Conservation (phyloP, 2,113 vertebrate genomes). For the Epinephelus lanceolatus region DNA sequence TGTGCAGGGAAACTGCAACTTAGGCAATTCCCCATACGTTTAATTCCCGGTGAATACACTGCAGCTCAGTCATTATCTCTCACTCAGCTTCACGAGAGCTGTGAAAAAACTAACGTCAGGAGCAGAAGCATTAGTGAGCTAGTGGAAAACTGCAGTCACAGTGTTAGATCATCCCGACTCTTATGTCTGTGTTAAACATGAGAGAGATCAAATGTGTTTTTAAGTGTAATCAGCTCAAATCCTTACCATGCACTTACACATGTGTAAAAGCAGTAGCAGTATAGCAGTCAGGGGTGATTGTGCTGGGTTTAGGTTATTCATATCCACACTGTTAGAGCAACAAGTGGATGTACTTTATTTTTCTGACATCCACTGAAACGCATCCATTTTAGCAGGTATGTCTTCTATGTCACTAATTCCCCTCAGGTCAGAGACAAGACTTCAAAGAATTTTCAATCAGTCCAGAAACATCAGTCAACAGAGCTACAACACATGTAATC, state of each 20-base stretch:
- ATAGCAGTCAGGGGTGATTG: neutral
- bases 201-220: conserved; percentile 28
- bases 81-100: conserved; percentile 22
- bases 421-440: too few relatives aligned
- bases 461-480: neutral
- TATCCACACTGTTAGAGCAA: neutral
- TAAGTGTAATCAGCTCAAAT: conserved; percentile 19
- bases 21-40: neutral
- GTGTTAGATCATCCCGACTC: conserved; percentile 47
- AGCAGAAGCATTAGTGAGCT: conserved; percentile 43
- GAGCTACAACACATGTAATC: too few relatives aligned
- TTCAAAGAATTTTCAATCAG: neutral
- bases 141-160: conserved; percentile 69
- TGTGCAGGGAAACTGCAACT: conserved; percentile 22
- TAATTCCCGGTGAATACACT: conserved; percentile 10
- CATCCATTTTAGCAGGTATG: neutral
- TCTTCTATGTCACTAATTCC: neutral
- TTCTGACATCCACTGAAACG: neutral
- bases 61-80: conserved; percentile 29
- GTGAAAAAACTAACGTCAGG: conserved; percentile 26
- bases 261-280: neutral
- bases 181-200: conserved; percentile 20
- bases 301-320: too few relatives aligned
- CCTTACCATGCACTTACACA: neutral
- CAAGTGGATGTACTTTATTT: neutral